Base-by-base conservation (phyloP, 2,888 invertebrate species). In the Scaptomyza flava region DNA sequence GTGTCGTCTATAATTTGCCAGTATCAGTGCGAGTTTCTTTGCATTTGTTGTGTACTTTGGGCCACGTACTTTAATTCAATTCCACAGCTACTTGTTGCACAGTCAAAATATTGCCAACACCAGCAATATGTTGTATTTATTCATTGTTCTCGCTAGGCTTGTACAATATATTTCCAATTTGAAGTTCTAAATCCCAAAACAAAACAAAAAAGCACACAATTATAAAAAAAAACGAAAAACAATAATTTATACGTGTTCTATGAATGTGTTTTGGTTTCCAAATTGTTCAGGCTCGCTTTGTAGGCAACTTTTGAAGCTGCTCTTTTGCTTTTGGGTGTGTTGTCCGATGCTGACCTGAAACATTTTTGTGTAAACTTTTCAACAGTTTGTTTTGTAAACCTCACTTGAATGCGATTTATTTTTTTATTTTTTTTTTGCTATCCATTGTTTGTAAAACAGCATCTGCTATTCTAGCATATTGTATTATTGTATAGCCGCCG, bases 381-480 rank as follows among this genome's bases (percentile, higher is more conserved):
- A 61, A 70, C 78, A 73, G 73, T 81, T 84, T 74, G 85, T 72
- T 81, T 63, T 68, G 77, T 61, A 72, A 75, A 77, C 78, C 74
- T 60, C 41, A 41, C 69, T 60, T 68, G 46, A 68, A 56, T 60
- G 61, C 53, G 62, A 63, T 58, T 67, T 46, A 47, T 46, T 50
- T 68, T 45, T 45, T 51, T 34, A 30, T 68, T 64, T 66, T 52
- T 50, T 68, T 51, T 54, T 61, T 46, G 59, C 50, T 64, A 68
- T 46, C 33, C 62, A 68, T 73, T 70, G 63, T 62, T 66, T 47
- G 48, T 31, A n/a, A 12, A 27, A 27, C 57, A 68, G 67, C 68
- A 72, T 45, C 58, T 68, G 63, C 57, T 20, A 61, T 61, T 41
- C 53, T 51, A 41, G 41, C n/a, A 67, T 58, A 61, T 64, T 42